A percentile compares a stretch with the other conserved stretches of the same genome.
phyloP scores from a whole-genome alignment of 2,797 vertebrate genomes.

The Liparis tanakae region DNA sequence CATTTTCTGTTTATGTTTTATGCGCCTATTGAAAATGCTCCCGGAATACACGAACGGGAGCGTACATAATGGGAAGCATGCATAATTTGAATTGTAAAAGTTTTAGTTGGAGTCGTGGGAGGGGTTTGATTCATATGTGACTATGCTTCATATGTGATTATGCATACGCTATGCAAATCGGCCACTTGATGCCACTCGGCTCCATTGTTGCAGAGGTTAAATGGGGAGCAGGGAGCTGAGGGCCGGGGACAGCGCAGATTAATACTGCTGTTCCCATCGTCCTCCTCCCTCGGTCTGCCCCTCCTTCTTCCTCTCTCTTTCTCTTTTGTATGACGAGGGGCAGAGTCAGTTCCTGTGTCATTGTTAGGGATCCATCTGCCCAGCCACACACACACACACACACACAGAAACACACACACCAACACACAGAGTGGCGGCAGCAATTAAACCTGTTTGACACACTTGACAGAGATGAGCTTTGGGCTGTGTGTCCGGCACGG shows the following conservation, averaged over 20 bases:
- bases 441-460: slow-evolving; percentile 82
- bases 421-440: slow-evolving; percentile 28
- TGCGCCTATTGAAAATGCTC: background rate
- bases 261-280: slow-evolving; percentile 49
- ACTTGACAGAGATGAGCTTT: slow-evolving; percentile 76
- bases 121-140: slow-evolving; percentile 12
- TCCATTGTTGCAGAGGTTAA: slow-evolving; percentile 55
- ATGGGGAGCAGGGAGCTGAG: slow-evolving; percentile 38
- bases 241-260: slow-evolving; percentile 46
- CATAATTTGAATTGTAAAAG: slow-evolving; percentile 3
- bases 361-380: slow-evolving; percentile 73
- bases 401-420: slow-evolving; percentile 26
- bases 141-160: slow-evolving; percentile 42
- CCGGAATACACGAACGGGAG: background rate
- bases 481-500: slow-evolving; percentile 69
- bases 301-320: slow-evolving; percentile 39
- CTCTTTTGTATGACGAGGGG: slow-evolving; percentile 52
- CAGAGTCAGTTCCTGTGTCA: slow-evolving; percentile 75
- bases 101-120: slow-evolving; percentile 2
- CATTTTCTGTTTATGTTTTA: background rate
- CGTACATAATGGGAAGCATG: background rate
- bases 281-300: slow-evolving; percentile 18
- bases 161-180: slow-evolving; percentile 56
- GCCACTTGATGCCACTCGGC: slow-evolving; percentile 48
- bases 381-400: slow-evolving; percentile 30